Percentiles rank a stretch among this genome's conserved stretches.
Conservation (phyloP, 2,888 invertebrate genomes). For the Acrobasis consociella region DNA sequence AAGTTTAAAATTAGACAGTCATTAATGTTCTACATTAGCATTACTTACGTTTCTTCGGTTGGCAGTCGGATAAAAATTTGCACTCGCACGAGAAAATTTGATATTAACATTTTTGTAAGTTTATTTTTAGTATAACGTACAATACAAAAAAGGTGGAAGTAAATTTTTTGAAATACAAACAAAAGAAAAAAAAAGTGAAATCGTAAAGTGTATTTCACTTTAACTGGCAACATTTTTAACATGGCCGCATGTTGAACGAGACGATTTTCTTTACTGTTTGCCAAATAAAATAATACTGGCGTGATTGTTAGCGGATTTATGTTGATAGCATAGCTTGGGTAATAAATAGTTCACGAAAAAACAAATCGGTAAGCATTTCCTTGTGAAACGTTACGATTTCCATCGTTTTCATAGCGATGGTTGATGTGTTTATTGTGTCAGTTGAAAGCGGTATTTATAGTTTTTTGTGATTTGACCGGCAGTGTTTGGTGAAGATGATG, state of each 20-base stretch:
- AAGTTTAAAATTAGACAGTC: no score
- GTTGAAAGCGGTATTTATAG: constrained; percentile 44
- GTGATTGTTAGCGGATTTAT: constrained; percentile 69
- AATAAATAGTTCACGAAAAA: constrained; percentile 51
- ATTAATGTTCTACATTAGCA: no score
- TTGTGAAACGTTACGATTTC: constrained; percentile 56
- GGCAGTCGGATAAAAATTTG: no score
- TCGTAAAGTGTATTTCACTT: neutral
- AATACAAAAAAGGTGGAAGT: no score
- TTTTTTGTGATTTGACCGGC: constrained; percentile 66
- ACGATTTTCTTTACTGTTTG: constrained; percentile 91
- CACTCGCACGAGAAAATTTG: no score
- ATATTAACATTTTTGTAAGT: no score
- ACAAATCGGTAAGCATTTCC: constrained; percentile 63
- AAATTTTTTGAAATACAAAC: neutral
- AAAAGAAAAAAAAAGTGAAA: neutral
- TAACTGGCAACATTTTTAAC: constrained; percentile 81
- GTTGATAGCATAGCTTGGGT: constrained; percentile 57
- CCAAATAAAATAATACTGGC: constrained; percentile 79
- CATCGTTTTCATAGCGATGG: constrained; percentile 45
- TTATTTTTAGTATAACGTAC: no score
- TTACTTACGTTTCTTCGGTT: no score
- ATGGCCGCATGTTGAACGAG: constrained; percentile 93
- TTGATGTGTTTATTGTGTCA: constrained; percentile 64
- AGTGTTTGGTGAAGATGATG: constrained; percentile 75